A percentile compares a stretch with the other conserved stretches of the same genome.
Evolutionary conservation across 2,797 vertebrate species (phyloP).

Genomic region (Alosa sapidissima): DNA sequence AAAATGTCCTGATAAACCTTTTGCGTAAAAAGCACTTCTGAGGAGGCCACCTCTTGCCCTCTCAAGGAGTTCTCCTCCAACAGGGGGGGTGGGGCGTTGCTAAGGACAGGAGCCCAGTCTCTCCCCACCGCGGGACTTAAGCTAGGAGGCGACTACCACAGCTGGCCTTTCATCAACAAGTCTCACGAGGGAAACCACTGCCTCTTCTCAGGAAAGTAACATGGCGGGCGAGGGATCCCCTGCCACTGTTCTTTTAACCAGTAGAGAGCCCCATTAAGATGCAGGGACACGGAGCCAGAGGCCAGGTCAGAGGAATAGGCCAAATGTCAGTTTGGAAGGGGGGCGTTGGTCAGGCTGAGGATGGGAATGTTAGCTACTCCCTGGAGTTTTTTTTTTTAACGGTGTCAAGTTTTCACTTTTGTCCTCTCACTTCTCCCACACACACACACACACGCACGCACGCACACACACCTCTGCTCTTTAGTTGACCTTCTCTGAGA

Average conservation of each 20-base stretch:
- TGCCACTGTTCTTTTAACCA: not conserved
- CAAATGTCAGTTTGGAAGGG: not conserved
- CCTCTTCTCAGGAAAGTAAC: not conserved
- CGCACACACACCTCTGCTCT: not conserved
- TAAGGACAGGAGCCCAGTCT: not conserved
- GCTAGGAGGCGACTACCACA: not conserved
- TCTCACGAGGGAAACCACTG: not conserved
- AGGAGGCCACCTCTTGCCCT: not conserved
- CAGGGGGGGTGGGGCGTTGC: not conserved
- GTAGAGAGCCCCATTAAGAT: constrained; percentile 5
- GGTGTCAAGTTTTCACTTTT: not conserved
- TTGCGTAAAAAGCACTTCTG: constrained; percentile 23
- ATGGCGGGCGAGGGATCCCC: not conserved
- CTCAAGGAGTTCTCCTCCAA: not conserved
- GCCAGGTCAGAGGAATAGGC: not conserved
- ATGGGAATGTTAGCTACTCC: constrained; percentile 20
- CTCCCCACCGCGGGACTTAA: not conserved
- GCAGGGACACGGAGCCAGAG: not conserved
- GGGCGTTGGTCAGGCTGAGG: not conserved
- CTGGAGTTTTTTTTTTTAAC: constrained; percentile 8
- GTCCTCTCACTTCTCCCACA: not conserved
- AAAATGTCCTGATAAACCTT: constrained; percentile 11
- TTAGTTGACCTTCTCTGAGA: constrained; percentile 74
- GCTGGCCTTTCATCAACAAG: not conserved
- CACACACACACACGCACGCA: not conserved